Evolutionary conservation across 2,113 vertebrate genomes (phyloP).

Genomic region (Aldabrachelys gigantea): DNA sequence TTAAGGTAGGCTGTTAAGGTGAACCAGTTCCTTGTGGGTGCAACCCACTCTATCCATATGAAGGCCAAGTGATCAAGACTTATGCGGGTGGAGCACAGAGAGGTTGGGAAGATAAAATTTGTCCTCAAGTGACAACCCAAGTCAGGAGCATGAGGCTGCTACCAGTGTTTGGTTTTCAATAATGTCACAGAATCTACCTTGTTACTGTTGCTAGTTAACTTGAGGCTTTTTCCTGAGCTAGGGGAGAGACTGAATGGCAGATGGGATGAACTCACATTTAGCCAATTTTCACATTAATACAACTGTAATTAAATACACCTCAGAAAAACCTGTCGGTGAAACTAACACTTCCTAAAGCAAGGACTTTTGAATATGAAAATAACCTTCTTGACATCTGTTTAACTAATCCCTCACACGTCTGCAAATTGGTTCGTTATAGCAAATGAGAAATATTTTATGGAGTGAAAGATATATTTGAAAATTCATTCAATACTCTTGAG

Average conservation of each 20-base stretch:
- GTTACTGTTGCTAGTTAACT: neutral
- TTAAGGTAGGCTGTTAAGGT: neutral
- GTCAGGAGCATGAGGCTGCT: neutral
- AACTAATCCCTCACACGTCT: neutral
- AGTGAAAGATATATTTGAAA: neutral
- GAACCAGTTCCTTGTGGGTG: neutral
- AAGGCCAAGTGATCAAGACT: neutral
- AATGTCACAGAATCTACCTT: neutral
- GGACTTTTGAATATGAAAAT: neutral
- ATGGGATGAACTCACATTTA: neutral
- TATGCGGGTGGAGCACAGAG: neutral
- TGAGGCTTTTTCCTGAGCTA: neutral
- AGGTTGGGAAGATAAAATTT: neutral
- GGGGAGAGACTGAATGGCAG: neutral
- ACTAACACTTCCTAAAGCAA: neutral
- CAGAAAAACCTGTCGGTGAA: neutral
- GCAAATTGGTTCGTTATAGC: neutral
- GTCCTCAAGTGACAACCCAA: neutral
- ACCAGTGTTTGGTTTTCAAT: neutral
- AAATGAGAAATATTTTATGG: neutral
- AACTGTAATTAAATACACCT: neutral
- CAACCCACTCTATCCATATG: neutral
- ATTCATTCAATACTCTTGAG: neutral
- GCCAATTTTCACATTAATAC: neutral
- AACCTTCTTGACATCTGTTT: neutral